Percentiles rank a stretch among this genome's conserved stretches.
Evolutionary conservation across 2,797 vertebrate genomes (phyloP).

Genomic region (Threskiornis aethiopicus): DNA sequence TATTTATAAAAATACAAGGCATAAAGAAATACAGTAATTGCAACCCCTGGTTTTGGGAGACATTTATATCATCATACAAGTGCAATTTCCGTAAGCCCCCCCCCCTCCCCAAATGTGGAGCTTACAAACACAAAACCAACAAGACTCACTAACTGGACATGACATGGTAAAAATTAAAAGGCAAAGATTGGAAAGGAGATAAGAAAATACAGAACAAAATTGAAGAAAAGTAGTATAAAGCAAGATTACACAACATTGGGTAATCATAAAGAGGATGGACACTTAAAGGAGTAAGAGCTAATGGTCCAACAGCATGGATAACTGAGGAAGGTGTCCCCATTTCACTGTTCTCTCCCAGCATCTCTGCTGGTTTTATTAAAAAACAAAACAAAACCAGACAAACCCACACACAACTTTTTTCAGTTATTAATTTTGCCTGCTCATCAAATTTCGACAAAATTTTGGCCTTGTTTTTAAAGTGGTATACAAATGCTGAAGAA

Average conservation of each 20-base stretch:
- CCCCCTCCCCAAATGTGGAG: not conserved
- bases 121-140: not conserved
- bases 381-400: not conserved
- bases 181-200: not conserved
- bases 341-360: slow-evolving; percentile 22
- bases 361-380: not conserved
- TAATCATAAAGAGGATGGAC: not conserved
- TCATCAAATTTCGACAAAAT: not conserved
- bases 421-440: not conserved
- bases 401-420: not conserved
- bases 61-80: not conserved
- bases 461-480: not conserved
- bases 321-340: not conserved
- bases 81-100: not conserved
- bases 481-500: not conserved
- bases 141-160: not conserved
- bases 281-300: not conserved
- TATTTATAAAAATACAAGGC: not conserved
- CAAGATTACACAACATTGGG: not conserved
- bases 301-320: not conserved
- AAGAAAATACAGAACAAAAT: not conserved
- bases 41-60: not conserved
- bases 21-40: not conserved
- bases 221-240: not conserved
- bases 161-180: not conserved